Evolutionary conservation across 2,888 invertebrate genomes (phyloP).

Genomic region (Stenurella melanura): DNA sequence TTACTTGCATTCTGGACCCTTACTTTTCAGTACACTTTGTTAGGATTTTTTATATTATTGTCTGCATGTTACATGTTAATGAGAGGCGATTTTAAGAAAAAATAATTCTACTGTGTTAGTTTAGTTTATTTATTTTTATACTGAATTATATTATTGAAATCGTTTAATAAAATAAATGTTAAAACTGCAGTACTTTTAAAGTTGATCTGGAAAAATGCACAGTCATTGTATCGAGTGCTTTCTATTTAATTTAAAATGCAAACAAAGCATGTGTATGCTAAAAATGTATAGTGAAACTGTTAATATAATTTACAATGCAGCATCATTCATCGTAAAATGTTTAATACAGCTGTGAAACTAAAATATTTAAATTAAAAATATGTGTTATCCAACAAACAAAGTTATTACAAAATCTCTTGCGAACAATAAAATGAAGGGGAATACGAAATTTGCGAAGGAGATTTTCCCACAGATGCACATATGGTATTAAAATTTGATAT

Average conservation of each 20-base stretch:
- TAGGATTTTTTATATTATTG: slow-evolving; percentile 65
- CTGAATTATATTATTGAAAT: background rate
- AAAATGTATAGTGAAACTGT: too few relatives aligned
- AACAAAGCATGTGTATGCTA: too few relatives aligned
- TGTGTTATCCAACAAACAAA: background rate
- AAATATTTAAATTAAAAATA: background rate
- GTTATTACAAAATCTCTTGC: background rate
- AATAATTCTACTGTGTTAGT: slow-evolving; percentile 23
- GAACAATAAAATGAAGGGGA: background rate
- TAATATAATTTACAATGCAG: too few relatives aligned
- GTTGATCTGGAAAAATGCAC: too few relatives aligned
- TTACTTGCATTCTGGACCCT: slow-evolving; percentile 69
- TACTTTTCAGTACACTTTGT: slow-evolving; percentile 66
- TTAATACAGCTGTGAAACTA: background rate
- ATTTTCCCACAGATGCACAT: background rate
- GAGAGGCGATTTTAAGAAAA: slow-evolving; percentile 64
- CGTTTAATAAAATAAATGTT: background rate
- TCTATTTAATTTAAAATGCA: too few relatives aligned
- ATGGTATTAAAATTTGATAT: background rate
- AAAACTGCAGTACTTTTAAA: background rate
- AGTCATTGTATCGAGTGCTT: too few relatives aligned
- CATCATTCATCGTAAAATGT: background rate
- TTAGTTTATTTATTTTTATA: slow-evolving; percentile 17
- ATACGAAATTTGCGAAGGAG: background rate
- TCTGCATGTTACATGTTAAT: slow-evolving; percentile 68